Evolutionary conservation across 2,113 vertebrate genomes (phyloP).

Genomic region (Salvelinus fontinalis): DNA sequence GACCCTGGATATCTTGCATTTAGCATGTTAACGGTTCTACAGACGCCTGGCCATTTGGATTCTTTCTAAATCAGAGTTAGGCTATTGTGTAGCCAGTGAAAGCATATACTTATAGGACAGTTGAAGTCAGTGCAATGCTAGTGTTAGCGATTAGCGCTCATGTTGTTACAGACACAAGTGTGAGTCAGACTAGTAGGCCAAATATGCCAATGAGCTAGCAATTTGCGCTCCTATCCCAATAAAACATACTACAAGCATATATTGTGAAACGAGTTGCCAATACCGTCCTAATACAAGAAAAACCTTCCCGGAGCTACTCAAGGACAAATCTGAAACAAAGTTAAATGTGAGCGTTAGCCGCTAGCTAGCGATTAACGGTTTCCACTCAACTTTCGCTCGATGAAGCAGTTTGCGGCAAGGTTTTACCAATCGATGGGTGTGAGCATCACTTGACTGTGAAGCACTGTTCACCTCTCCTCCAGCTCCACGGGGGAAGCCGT

Average conservation of each 20-base stretch:
- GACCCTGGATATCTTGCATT: neutral
- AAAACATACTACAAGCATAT: neutral
- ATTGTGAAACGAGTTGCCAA: neutral
- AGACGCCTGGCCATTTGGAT: too few relatives aligned
- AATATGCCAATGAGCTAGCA: too few relatives aligned
- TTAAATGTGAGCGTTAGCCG: constrained; percentile 27
- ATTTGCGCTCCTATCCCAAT: too few relatives aligned
- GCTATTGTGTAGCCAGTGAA: too few relatives aligned
- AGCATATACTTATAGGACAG: too few relatives aligned
- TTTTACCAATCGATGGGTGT: constrained; percentile 49
- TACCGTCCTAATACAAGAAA: neutral
- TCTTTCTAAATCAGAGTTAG: too few relatives aligned
- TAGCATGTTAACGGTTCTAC: too few relatives aligned
- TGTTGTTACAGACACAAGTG: too few relatives aligned
- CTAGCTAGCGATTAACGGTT: constrained; percentile 12
- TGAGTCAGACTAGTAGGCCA: too few relatives aligned
- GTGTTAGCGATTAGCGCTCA: neutral
- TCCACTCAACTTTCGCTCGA: constrained; percentile 11
- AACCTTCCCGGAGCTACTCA: neutral
- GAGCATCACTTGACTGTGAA: constrained; percentile 38
- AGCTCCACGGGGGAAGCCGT: constrained; percentile 14
- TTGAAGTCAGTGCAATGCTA: neutral
- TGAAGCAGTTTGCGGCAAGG: constrained; percentile 16
- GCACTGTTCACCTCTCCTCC: neutral
- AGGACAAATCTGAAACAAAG: neutral